Conservation (phyloP, 2,113 vertebrate species). For the Bos javanicus region DNA sequence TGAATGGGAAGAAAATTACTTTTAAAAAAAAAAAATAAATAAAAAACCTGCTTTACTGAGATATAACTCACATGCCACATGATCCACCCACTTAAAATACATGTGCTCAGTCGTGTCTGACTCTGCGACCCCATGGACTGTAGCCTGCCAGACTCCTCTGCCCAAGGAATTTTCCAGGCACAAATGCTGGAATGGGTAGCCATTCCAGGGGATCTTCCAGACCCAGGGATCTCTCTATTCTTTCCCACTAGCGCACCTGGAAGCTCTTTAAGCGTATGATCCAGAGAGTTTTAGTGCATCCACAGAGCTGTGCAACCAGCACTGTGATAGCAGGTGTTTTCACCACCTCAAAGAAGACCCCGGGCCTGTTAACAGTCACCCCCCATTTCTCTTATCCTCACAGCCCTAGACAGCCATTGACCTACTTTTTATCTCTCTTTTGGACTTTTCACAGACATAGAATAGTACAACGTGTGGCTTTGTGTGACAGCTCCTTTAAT, state of each 20-base stretch:
- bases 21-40: background rate
- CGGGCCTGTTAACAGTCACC: background rate
- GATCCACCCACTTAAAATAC: background rate
- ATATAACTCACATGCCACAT: background rate
- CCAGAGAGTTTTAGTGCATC: background rate
- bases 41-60: background rate
- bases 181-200: background rate
- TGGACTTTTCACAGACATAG: background rate
- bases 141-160: background rate
- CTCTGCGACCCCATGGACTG: background rate
- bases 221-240: background rate
- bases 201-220: background rate
- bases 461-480: background rate
- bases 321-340: accelerated
- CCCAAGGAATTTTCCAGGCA: background rate
- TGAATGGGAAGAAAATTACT: background rate
- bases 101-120: background rate
- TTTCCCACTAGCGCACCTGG: background rate
- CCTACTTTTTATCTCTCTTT: background rate
- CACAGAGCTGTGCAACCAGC: background rate
- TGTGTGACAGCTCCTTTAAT: background rate
- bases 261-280: background rate
- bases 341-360: background rate
- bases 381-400: background rate
- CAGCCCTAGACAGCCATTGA: background rate